phyloP scores from a whole-genome alignment of 1,140 invertebrate species.

The Drosophila murphyi region DNA sequence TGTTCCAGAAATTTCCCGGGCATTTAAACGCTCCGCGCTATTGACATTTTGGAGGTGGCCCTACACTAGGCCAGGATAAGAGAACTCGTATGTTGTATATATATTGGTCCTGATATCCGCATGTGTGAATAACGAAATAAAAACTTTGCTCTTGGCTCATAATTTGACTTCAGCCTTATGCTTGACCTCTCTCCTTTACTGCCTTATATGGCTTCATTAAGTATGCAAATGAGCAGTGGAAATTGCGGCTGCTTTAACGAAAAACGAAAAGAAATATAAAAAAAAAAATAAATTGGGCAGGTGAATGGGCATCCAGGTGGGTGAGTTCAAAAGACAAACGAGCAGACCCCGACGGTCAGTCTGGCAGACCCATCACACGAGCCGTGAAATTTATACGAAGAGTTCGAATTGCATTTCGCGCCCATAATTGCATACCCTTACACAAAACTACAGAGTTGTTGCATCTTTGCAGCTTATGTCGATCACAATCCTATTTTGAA shows the following conservation, averaged over 20 bases:
- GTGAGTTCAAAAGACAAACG: constrained; percentile 46
- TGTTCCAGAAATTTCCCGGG: constrained; percentile 46
- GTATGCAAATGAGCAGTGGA: constrained; percentile 77
- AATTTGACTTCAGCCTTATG: constrained; percentile 57
- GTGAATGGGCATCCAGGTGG: constrained; percentile 41
- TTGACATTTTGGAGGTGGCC: constrained; percentile 48
- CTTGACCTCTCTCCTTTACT: constrained; percentile 21
- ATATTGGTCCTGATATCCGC: constrained; percentile 44
- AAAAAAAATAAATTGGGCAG: constrained; percentile 26
- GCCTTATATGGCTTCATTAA: constrained; percentile 71
- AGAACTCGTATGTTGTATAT: constrained; percentile 20
- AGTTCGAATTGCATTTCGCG: constrained; percentile 43
- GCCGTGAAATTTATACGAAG: constrained; percentile 71
- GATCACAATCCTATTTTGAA: background rate
- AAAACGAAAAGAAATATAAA: constrained; percentile 21
- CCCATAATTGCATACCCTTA: constrained; percentile 14
- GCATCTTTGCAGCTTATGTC: background rate
- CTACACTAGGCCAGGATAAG: constrained; percentile 9
- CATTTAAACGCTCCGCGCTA: constrained; percentile 48
- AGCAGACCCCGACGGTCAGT: constrained; percentile 16
- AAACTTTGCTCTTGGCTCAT: constrained; percentile 53
- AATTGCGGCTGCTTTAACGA: constrained; percentile 55
- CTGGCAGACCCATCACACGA: constrained; percentile 30
- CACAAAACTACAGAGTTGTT: background rate
- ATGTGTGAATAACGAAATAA: constrained; percentile 23